Conservation (phyloP, 2,888 invertebrate genomes). For the Bugula neritina region DNA sequence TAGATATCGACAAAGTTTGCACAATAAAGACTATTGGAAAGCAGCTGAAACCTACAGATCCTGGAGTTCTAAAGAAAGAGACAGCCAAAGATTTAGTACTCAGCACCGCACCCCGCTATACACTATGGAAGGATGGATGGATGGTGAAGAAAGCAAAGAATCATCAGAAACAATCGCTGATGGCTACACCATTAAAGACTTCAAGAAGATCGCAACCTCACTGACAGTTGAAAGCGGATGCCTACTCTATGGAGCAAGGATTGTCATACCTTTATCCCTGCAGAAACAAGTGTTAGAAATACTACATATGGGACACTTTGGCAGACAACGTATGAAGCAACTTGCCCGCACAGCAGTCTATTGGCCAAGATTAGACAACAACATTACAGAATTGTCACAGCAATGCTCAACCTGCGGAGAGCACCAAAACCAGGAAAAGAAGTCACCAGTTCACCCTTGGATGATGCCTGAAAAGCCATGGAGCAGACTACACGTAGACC, state of each 20-base stretch:
- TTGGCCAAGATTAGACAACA: slow-evolving; percentile 29
- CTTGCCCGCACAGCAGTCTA: slow-evolving; percentile 12
- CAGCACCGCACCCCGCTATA: slow-evolving; percentile 1
- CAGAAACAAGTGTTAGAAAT: slow-evolving; percentile 31
- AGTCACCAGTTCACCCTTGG: slow-evolving; percentile 37
- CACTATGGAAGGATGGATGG: too few relatives aligned
- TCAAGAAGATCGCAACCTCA: neutral
- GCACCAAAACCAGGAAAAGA: slow-evolving; percentile 30
- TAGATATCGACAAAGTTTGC: neutral
- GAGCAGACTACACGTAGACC: slow-evolving; percentile 37
- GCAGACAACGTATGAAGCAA: slow-evolving; percentile 35
- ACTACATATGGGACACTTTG: slow-evolving; percentile 34
- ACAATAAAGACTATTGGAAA: slow-evolving; percentile 7
- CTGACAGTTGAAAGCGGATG: slow-evolving; percentile 31
- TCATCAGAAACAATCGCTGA: neutral
- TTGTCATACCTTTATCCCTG: slow-evolving; percentile 34
- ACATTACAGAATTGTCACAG: slow-evolving; percentile 28
- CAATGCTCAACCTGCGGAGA: slow-evolving; percentile 32
- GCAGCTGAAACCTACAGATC: slow-evolving; percentile 12
- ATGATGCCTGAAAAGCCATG: slow-evolving; percentile 32
- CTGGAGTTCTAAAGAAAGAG: slow-evolving; percentile 6
- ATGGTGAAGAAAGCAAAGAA: too few relatives aligned
- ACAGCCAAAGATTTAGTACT: slow-evolving; percentile 7
- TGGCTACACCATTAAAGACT: neutral
- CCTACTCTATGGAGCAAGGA: slow-evolving; percentile 33